Base-by-base conservation (phyloP, 2,113 vertebrate genomes). In the Eulemur macaco region DNA sequence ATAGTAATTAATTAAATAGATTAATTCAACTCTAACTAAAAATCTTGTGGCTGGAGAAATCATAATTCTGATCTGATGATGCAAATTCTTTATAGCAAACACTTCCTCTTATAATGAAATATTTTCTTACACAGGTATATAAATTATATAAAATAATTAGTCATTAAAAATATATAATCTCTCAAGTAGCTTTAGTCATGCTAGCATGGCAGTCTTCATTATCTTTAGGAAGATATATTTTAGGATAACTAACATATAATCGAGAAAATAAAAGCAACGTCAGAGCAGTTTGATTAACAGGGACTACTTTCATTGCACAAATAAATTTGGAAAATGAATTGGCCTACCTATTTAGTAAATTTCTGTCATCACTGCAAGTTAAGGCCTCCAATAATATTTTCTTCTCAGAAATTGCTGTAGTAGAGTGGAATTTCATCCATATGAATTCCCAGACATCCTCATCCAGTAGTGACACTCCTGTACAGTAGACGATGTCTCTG, bases 381-480 rank as follows among this genome's bases (percentile, higher is more conserved):
- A 99, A 99, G 54, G 99, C 99, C 98, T 99, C 99, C 98, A 99
- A 98, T 52, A 99, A 98, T 97, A 99, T 99, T 98, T 99, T 99
- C 98, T 99, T 99, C 98, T 99, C 99, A 0, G 99, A 99, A 5
- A 99, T 98, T 18, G 99, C 99, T 23, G 98, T 99, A 21, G 99
- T 99, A 8, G 99, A 99, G 98, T 99, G 99, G 96, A 99, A 99
- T 98, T 99, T 99, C 99, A 99, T 99, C 99, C 99, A 99, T 97
- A 99, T 99, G 98, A 99, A 99, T 97, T 99, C 99, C 99, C 99
- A 99, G 91, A 99, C 99, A 94, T 99, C 99, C 98, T 99, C 99
- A 97, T 99, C 99, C 98, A 99, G 99, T 95, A 99, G 98, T 1
- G 99, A 99, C 87, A 99, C 99, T 92, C 99, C 99, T 2, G 99